Evolutionary conservation across 2,797 vertebrate genomes (phyloP).

Genomic region (Hemibagrus guttatus): DNA sequence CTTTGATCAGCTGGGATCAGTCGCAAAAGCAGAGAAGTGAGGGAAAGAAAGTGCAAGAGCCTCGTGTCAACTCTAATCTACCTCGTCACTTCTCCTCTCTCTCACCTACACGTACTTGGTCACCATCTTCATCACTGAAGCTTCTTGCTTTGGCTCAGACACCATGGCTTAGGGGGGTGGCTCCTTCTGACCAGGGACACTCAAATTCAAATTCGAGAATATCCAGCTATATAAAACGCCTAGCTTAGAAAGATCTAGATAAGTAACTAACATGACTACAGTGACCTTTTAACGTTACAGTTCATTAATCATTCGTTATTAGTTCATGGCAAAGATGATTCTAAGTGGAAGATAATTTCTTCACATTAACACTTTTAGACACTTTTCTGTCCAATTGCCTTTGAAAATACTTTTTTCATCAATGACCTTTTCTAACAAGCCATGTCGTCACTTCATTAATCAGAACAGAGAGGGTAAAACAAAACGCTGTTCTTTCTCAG

Average conservation of each 20-base stretch:
- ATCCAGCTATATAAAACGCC: background rate
- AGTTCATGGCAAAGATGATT: background rate
- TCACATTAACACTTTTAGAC: background rate
- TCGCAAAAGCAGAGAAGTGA: background rate
- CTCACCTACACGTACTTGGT: constrained; percentile 35
- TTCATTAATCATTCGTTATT: background rate
- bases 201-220: background rate
- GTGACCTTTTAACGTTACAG: background rate
- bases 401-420: background rate
- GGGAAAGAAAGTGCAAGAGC: constrained; percentile 10
- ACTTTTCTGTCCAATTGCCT: background rate
- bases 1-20: constrained; percentile 74
- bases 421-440: background rate
- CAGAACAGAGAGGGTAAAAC: background rate
- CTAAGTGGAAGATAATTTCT: background rate
- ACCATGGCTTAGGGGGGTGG: background rate
- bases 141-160: background rate
- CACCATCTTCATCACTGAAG: constrained; percentile 23
- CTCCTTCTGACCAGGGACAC: background rate
- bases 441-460: background rate
- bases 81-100: constrained; percentile 40
- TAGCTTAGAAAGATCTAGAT: background rate
- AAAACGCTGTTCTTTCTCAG: background rate
- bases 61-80: constrained; percentile 44
- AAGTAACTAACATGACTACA: background rate